Percentiles rank a stretch among this genome's conserved stretches.
Conservation (phyloP, 2,113 vertebrate genomes). For the Heterotilapia buettikoferi region DNA sequence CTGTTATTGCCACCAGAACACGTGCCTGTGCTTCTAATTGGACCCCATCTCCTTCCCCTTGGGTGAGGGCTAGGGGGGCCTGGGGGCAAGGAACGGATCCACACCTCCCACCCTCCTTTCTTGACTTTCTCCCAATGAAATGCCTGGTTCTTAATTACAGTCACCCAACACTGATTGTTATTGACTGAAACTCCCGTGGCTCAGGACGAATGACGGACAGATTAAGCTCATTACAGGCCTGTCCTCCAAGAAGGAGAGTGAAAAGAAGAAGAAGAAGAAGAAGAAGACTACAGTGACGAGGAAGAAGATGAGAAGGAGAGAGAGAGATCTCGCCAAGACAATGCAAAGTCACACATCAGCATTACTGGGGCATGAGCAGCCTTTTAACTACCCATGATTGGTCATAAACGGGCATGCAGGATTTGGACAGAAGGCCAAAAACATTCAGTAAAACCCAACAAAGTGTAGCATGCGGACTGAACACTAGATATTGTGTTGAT, state of each 20-base stretch:
- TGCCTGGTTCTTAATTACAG: conserved; percentile 78
- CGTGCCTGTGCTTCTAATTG: conserved; percentile 77
- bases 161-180: conserved; percentile 80
- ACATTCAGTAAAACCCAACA: neutral
- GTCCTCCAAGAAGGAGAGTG: conserved; percentile 56
- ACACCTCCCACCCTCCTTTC: conserved; percentile 39
- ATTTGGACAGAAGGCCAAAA: neutral
- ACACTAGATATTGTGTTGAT: neutral
- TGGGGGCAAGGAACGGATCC: conserved; percentile 33
- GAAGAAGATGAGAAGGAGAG: neutral
- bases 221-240: conserved; percentile 76
- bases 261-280: neutral
- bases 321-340: neutral
- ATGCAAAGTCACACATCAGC: conserved; percentile 44
- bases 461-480: neutral
- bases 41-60: conserved; percentile 35
- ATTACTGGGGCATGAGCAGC: neutral
- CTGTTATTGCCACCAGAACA: conserved; percentile 58
- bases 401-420: rapidly evolving
- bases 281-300: neutral
- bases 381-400: rapidly evolving
- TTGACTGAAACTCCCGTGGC: conserved; percentile 76
- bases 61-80: conserved; percentile 17
- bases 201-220: conserved; percentile 73
- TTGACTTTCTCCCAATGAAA: conserved; percentile 73